Conservation (phyloP, 2,888 invertebrate species). For the Perdita meconis region DNA sequence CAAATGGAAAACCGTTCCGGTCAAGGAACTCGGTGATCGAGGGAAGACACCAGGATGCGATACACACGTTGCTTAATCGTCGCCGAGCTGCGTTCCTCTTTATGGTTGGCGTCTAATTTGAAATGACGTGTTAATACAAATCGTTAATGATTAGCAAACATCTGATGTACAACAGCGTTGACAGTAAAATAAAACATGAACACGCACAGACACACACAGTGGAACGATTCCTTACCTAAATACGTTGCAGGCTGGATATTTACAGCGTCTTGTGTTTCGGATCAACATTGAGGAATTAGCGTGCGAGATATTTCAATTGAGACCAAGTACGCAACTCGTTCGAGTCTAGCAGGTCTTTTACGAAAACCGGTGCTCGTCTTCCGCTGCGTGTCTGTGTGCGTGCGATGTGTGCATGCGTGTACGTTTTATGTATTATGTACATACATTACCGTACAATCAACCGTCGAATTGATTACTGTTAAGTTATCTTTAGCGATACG, state of each 20-base stretch:
- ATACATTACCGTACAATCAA: slow-evolving; percentile 42
- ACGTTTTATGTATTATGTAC: background rate
- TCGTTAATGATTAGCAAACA: background rate
- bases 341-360: slow-evolving; percentile 22
- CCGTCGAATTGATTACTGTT: slow-evolving; percentile 37
- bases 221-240: slow-evolving; percentile 53
- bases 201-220: slow-evolving; percentile 24
- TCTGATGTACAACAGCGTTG: slow-evolving; percentile 3
- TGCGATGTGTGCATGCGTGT: background rate
- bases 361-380: background rate
- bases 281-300: slow-evolving; percentile 34
- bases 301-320: slow-evolving; percentile 21
- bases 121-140: slow-evolving; percentile 41
- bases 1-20: slow-evolving; percentile 41
- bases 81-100: slow-evolving; percentile 24
- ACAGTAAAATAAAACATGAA: slow-evolving; percentile 13
- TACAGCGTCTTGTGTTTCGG: slow-evolving; percentile 19
- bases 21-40: slow-evolving; percentile 43
- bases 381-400: slow-evolving; percentile 11
- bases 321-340: slow-evolving; percentile 30
- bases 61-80: slow-evolving; percentile 31
- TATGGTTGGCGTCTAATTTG: slow-evolving; percentile 42
- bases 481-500: slow-evolving; percentile 44
- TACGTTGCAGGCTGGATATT: slow-evolving; percentile 24
- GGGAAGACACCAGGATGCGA: slow-evolving; percentile 29